These are phyloP conservation scores for Tragelaphus scriptus DNA, from an alignment of 2,113 vertebrate species.

Conservation along the genomic window DNA sequence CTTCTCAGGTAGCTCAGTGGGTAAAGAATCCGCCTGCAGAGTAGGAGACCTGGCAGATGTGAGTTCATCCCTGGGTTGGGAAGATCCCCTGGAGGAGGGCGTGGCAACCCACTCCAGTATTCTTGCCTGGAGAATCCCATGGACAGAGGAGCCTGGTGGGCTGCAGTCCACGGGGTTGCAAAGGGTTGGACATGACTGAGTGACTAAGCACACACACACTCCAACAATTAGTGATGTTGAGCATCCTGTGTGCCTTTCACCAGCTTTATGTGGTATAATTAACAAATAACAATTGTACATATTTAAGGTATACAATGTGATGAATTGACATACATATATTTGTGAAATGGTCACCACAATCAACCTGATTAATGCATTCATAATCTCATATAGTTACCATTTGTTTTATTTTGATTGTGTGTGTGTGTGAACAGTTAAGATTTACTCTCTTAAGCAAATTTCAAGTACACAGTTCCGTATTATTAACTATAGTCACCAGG, in stretches of 20 bases:
- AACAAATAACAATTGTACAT: not conserved
- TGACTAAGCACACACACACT: not conserved
- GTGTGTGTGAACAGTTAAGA: not conserved
- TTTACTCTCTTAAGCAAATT: not conserved
- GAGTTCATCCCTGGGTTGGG: not conserved
- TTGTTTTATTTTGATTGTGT: not conserved
- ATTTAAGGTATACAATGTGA: not conserved
- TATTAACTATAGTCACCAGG: not conserved
- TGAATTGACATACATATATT: not conserved
- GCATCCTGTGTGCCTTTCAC: not conserved
- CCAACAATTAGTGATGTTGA: not conserved
- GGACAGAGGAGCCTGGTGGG: not conserved
- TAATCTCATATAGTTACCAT: not conserved
- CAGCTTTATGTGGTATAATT: not conserved
- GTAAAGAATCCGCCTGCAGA: not conserved
- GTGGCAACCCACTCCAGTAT: not conserved
- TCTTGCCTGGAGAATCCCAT: not conserved
- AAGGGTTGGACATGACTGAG: not conserved
- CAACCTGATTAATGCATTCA: not conserved
- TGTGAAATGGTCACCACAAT: not conserved
- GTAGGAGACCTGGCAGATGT: accelerated
- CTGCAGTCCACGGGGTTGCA: not conserved
- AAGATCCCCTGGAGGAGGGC: not conserved
- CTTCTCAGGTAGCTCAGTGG: not conserved
- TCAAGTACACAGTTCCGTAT: no score